Evolutionary conservation across 2,113 vertebrate species (phyloP).

Genomic region (Otocyon megalotis): DNA sequence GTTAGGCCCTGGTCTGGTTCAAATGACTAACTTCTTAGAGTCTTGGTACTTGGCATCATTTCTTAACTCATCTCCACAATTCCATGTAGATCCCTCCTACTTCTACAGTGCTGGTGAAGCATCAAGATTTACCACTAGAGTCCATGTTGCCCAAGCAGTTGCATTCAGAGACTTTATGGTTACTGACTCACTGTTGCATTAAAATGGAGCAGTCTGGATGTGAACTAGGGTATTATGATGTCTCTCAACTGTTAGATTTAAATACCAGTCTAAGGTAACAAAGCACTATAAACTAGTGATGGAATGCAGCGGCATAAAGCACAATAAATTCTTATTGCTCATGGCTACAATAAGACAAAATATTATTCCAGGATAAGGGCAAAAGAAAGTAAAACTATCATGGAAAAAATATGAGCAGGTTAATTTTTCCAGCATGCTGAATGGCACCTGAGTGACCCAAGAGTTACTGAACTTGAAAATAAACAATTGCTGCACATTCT

Average conservation of each 20-base stretch:
- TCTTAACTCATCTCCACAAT: background rate
- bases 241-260: conserved; percentile 72
- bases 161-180: conserved; percentile 15
- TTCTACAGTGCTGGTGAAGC: background rate
- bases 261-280: conserved; percentile 67
- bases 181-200: conserved; percentile 53
- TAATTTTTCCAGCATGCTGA: conserved; percentile 50
- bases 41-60: conserved; percentile 18
- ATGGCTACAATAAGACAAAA: conserved; percentile 70
- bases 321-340: conserved; percentile 76
- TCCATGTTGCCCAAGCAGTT: background rate
- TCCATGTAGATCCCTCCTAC: background rate
- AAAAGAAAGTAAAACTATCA: conserved; percentile 59
- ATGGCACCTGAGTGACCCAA: background rate
- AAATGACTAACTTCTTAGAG: conserved; percentile 9
- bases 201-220: conserved; percentile 59
- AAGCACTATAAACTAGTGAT: conserved; percentile 64
- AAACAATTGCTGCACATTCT: background rate
- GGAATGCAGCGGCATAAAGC: conserved; percentile 61
- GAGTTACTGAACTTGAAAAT: conserved; percentile 47
- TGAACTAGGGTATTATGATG: conserved; percentile 15
- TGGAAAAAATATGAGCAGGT: conserved; percentile 47
- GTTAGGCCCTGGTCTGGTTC: background rate
- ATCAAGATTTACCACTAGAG: background rate
- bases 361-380: conserved; percentile 70